Evolutionary conservation across 1,140 invertebrate genomes (phyloP).

Genomic region (Drosophila orosa): DNA sequence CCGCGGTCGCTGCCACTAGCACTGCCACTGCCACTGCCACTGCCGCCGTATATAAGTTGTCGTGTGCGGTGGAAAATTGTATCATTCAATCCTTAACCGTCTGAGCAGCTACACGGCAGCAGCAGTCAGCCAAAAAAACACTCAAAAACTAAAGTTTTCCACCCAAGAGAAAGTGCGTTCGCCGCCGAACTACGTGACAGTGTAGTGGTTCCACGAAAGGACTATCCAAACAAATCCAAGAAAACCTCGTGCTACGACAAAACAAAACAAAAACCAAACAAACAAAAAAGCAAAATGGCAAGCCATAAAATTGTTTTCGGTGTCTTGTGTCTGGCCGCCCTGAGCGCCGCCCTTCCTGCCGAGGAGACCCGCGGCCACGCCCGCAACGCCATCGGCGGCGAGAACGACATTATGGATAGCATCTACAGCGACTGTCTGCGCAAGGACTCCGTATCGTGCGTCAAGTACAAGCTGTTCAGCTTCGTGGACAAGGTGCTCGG

Average conservation of each 20-base stretch:
- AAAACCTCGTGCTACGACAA: slow-evolving; percentile 40
- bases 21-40: slow-evolving; percentile 21
- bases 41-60: slow-evolving; percentile 83
- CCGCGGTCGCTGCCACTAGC: slow-evolving; percentile 25
- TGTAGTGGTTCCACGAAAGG: slow-evolving; percentile 57
- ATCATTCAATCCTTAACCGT: slow-evolving; percentile 84
- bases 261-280: slow-evolving; percentile 7
- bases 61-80: slow-evolving; percentile 82
- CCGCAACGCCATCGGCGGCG: slow-evolving; percentile 87
- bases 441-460: slow-evolving; percentile 91
- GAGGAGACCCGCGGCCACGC: slow-evolving; percentile 86
- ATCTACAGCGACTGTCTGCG: slow-evolving; percentile 91
- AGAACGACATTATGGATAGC: slow-evolving; percentile 90
- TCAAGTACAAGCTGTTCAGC: slow-evolving; percentile 93
- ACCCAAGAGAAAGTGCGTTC: slow-evolving; percentile 79
- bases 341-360: slow-evolving; percentile 87
- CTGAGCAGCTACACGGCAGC: slow-evolving; percentile 83
- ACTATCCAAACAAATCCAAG: slow-evolving; percentile 63
- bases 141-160: slow-evolving; percentile 49
- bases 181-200: slow-evolving; percentile 58
- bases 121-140: slow-evolving; percentile 64
- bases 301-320: slow-evolving; percentile 82
- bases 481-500: slow-evolving; percentile 92
- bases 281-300: slow-evolving; percentile 71
- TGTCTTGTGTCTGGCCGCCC: slow-evolving; percentile 85